Conservation (phyloP, 2,888 invertebrate species). For the Leptopterna dolabrata region DNA sequence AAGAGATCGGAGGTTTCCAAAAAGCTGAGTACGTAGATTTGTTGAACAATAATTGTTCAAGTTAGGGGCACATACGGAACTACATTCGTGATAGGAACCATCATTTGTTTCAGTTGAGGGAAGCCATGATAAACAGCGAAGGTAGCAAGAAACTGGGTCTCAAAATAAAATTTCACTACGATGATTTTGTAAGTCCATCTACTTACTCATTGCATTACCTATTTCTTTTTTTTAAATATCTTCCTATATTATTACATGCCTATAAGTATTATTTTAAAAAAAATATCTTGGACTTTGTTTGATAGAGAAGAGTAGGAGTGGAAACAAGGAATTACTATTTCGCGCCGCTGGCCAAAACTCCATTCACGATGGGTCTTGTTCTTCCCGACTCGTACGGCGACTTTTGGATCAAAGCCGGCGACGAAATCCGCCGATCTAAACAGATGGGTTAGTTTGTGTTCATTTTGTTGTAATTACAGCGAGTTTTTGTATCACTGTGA, state of each 20-base stretch:
- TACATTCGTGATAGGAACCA: too few relatives aligned
- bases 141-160: constrained; percentile 75
- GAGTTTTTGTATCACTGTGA: too few relatives aligned
- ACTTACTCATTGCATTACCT: background rate
- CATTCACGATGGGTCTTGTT: constrained; percentile 88
- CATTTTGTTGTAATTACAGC: too few relatives aligned
- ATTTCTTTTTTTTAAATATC: too few relatives aligned
- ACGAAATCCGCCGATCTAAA: constrained; percentile 78
- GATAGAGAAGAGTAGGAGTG: constrained; percentile 80
- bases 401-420: constrained; percentile 79
- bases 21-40: too few relatives aligned
- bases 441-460: constrained; percentile 70
- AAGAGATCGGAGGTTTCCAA: too few relatives aligned
- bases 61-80: too few relatives aligned
- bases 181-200: constrained; percentile 72
- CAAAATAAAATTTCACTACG: constrained; percentile 84
- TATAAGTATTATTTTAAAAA: too few relatives aligned
- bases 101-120: constrained; percentile 70
- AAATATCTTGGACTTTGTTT: too few relatives aligned
- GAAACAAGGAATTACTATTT: constrained; percentile 87
- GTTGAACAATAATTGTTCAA: too few relatives aligned
- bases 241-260: too few relatives aligned
- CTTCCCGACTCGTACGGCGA: constrained; percentile 84
- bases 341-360: constrained; percentile 83
- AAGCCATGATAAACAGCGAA: constrained; percentile 78